Conservation (phyloP, 2,797 vertebrate species). For the Hydrocynus forskahlii region DNA sequence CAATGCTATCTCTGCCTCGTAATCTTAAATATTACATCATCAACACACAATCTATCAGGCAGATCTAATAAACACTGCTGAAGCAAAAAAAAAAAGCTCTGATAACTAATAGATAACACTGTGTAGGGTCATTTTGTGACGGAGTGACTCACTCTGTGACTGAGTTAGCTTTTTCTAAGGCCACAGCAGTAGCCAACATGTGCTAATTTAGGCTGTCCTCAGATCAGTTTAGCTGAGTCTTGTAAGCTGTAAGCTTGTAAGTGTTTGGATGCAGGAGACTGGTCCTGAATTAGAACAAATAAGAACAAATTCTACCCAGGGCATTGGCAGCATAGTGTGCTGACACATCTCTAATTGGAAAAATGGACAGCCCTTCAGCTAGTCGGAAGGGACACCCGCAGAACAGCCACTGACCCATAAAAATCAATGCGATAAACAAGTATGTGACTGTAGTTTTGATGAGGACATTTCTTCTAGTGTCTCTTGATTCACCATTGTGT, state of each 20-base stretch:
- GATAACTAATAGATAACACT: background rate
- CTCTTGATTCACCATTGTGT: background rate
- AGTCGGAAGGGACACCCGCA: background rate
- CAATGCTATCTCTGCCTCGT: background rate
- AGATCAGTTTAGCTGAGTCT: background rate
- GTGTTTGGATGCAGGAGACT: background rate
- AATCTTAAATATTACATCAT: background rate
- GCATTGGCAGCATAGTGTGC: background rate
- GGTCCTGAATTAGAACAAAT: background rate
- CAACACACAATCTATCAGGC: background rate
- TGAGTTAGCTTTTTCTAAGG: background rate
- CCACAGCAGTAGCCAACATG: background rate
- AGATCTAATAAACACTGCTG: slow-evolving; percentile 9
- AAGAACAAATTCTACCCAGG: background rate
- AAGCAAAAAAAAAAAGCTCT: background rate
- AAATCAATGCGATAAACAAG: background rate
- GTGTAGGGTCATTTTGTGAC: background rate
- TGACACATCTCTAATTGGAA: background rate
- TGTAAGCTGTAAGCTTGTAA: background rate
- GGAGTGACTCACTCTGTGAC: background rate
- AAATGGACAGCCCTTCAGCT: background rate
- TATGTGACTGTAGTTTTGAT: background rate
- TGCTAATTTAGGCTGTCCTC: background rate
- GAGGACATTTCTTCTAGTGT: background rate
- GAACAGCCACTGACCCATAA: background rate